A percentile compares a stretch with the other conserved stretches of the same genome.
These are phyloP conservation scores for Luidia sarsii DNA, from an alignment of 53 echinoderm and acorn worm genomes.

Conservation along the genomic window DNA sequence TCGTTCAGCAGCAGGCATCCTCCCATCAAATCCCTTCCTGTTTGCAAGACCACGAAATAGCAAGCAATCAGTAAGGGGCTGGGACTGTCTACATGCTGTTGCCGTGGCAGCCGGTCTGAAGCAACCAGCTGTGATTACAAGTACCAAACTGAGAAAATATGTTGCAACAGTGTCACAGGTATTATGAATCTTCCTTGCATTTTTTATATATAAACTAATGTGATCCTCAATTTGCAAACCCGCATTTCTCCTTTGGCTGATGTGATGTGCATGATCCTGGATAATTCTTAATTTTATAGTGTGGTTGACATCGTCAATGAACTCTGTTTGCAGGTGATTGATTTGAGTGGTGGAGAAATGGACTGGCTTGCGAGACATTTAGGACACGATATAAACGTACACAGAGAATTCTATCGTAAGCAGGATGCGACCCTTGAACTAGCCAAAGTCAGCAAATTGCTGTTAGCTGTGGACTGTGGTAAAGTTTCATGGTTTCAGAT, in stretches of 20 bases:
- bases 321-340: constrained; percentile 10
- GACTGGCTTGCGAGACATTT: constrained; percentile 25
- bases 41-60: background rate
- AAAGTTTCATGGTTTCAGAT: background rate
- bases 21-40: background rate
- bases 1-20: background rate
- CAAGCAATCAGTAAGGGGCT: background rate
- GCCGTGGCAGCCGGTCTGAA: background rate
- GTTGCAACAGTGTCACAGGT: constrained; percentile 17
- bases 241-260: background rate
- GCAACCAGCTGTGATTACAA: constrained; percentile 1
- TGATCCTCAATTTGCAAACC: background rate
- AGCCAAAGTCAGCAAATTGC: constrained; percentile 26
- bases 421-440: constrained; percentile 24
- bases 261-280: too few relatives aligned
- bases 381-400: constrained; percentile 4
- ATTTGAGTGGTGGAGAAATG: background rate
- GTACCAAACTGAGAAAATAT: constrained; percentile 16
- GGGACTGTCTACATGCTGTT: constrained; percentile 17
- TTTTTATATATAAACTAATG: background rate
- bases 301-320: background rate
- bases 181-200: background rate
- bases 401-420: constrained; percentile 1
- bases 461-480: constrained; percentile 11
- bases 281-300: background rate